Percentiles rank a stretch among this genome's conserved stretches.
Evolutionary conservation across 2,888 invertebrate genomes (phyloP).

Genomic region (Crocallis elinguaria): DNA sequence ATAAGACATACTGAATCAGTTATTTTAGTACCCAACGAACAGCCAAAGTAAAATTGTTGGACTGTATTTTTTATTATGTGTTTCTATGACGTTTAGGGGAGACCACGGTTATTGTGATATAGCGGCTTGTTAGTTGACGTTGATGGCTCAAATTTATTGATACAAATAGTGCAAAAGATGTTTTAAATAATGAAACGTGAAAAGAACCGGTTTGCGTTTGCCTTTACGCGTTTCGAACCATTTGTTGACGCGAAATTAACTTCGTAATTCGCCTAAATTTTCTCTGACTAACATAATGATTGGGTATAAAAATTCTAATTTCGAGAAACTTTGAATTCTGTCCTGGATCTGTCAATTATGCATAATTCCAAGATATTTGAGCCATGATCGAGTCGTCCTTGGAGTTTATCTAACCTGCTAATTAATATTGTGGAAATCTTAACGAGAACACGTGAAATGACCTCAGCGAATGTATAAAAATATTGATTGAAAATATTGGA

Average conservation of each 20-base stretch:
- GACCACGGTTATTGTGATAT: slow-evolving; percentile 52
- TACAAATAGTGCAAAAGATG: not conserved
- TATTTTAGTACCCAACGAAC: not conserved
- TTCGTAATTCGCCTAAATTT: not conserved
- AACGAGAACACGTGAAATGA: too few relatives aligned
- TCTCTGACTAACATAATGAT: not conserved
- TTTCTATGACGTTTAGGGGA: slow-evolving; percentile 67
- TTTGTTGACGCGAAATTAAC: too few relatives aligned
- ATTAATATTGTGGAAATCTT: not conserved
- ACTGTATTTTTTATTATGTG: slow-evolving; percentile 35
- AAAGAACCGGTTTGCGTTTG: not conserved
- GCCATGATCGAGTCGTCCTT: slow-evolving; percentile 32
- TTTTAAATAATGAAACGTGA: not conserved
- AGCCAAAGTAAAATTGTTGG: slow-evolving; percentile 12
- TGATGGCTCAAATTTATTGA: slow-evolving; percentile 40
- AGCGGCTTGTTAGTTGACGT: slow-evolving; percentile 39
- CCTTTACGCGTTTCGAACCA: too few relatives aligned
- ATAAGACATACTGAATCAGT: not conserved
- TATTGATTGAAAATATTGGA: not conserved
- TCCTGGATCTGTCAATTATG: slow-evolving; percentile 38
- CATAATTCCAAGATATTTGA: slow-evolving; percentile 30
- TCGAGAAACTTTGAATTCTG: slow-evolving; percentile 13
- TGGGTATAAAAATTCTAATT: not conserved
- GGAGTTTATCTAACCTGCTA: slow-evolving; percentile 35
- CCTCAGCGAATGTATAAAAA: too few relatives aligned